Evolutionary conservation across 2,113 vertebrate genomes (phyloP).

Genomic region (Myrmecobius fasciatus): DNA sequence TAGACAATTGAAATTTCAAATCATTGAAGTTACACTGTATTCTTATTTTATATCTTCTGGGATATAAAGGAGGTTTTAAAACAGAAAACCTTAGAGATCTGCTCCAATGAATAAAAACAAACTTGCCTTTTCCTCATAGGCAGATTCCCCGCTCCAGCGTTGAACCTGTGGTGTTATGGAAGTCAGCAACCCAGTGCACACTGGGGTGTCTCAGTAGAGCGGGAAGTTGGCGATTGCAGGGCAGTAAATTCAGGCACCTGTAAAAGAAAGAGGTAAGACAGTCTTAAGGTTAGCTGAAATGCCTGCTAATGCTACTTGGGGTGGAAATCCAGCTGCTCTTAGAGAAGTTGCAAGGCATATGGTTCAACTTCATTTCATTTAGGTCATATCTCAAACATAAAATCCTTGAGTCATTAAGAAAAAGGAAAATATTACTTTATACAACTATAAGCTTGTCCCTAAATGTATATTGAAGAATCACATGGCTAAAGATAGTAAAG

Average conservation of each 20-base stretch:
- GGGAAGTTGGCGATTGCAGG: conserved; percentile 89
- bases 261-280: conserved; percentile 90
- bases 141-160: conserved; percentile 87
- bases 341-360: conserved; percentile 72
- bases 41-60: conserved; percentile 85
- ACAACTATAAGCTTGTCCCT: conserved; percentile 46
- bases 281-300: conserved; percentile 89
- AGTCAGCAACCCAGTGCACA: conserved; percentile 86
- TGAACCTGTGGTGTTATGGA: conserved; percentile 87
- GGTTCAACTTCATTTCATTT: conserved; percentile 67
- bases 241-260: conserved; percentile 89
- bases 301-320: conserved; percentile 85
- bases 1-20: conserved; percentile 61
- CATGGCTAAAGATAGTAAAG: conserved; percentile 18
- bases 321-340: conserved; percentile 83
- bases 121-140: conserved; percentile 91
- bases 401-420: background rate
- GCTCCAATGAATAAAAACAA: conserved; percentile 88
- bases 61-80: conserved; percentile 86
- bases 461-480: background rate
- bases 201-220: conserved; percentile 88
- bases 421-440: conserved; percentile 44
- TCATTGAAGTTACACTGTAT: conserved; percentile 81
- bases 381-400: conserved; percentile 15
- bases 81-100: conserved; percentile 88